phyloP scores from a whole-genome alignment of 2,113 vertebrate species.

The Bos javanicus region DNA sequence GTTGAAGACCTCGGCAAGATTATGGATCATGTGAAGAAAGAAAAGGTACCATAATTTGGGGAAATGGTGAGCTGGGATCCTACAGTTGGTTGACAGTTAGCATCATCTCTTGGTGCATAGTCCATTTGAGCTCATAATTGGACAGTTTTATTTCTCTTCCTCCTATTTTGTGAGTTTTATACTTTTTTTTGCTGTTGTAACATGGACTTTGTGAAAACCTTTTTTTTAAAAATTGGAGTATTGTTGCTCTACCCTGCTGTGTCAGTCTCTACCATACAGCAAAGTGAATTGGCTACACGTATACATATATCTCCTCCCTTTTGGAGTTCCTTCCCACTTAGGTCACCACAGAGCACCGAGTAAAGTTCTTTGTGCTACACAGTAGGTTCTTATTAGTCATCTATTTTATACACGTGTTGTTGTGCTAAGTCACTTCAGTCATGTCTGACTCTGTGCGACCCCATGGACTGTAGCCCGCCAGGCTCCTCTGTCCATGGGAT shows the following conservation, averaged over 20 bases:
- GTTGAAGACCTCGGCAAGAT: conserved; percentile 92
- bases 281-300: background rate
- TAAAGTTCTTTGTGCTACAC: background rate
- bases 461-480: too few species aligned
- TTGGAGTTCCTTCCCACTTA: background rate
- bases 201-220: background rate
- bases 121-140: background rate
- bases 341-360: background rate
- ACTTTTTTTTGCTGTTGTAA: background rate
- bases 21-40: conserved; percentile 85
- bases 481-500: too few species aligned
- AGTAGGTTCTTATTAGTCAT: background rate
- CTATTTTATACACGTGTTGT: background rate
- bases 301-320: background rate
- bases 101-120: background rate
- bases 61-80: background rate
- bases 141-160: background rate
- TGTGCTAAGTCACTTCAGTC: background rate
- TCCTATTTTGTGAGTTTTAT: background rate
- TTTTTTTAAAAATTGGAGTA: background rate
- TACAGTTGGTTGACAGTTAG: background rate
- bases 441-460: background rate
- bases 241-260: background rate
- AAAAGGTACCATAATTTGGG: conserved; percentile 83
- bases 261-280: background rate